Percentiles rank a stretch among this genome's conserved stretches.
These are phyloP conservation scores for Blennius ocellaris DNA, from an alignment of 2,113 vertebrate genomes.

Conservation along the genomic window DNA sequence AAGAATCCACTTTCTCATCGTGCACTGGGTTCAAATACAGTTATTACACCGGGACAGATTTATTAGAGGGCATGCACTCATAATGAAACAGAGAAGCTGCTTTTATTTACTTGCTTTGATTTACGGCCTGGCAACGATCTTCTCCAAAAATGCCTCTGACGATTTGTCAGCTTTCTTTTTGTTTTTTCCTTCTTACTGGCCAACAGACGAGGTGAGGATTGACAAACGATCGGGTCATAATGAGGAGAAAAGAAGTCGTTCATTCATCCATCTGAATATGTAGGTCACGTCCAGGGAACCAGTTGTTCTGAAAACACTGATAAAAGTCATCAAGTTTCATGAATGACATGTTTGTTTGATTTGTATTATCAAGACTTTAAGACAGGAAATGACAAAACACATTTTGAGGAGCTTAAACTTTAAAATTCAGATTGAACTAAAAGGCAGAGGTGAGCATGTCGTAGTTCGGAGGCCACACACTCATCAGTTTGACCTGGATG, in stretches of 20 bases:
- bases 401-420: too few species aligned
- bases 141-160: conserved; percentile 47
- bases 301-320: neutral
- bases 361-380: too few species aligned
- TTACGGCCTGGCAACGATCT: conserved; percentile 58
- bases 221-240: conserved; percentile 27
- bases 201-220: conserved; percentile 19
- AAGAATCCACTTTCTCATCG: conserved; percentile 18
- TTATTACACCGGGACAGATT: conserved; percentile 54
- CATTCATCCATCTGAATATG: conserved; percentile 8
- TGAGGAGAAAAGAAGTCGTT: conserved; percentile 6
- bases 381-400: too few species aligned
- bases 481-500: too few species aligned
- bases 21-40: conserved; percentile 38
- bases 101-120: conserved; percentile 66
- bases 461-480: too few species aligned
- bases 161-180: neutral
- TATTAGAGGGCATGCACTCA: conserved; percentile 55
- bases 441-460: too few species aligned
- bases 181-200: neutral
- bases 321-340: too few species aligned
- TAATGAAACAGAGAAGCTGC: conserved; percentile 57
- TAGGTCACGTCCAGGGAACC: neutral
- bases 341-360: too few species aligned
- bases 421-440: too few species aligned